These are phyloP conservation scores for Dicycla oo DNA, from an alignment of 2,888 invertebrate genomes.

Conservation along the genomic window DNA sequence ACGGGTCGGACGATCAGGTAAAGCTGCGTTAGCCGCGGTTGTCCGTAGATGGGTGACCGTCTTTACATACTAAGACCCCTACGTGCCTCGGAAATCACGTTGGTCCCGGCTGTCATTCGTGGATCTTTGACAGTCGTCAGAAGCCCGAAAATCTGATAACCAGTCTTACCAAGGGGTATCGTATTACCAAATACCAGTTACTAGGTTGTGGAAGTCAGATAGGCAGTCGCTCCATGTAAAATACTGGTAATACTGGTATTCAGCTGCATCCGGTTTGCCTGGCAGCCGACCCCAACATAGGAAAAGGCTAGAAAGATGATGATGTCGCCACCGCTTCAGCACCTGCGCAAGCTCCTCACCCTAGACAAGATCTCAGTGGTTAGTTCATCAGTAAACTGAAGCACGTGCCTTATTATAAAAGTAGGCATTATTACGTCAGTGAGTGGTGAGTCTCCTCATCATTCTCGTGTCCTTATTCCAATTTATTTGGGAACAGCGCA, in stretches of 20 bases:
- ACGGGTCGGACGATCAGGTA: background rate
- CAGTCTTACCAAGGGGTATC: too few species aligned
- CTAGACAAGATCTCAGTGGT: background rate
- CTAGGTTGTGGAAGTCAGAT: too few species aligned
- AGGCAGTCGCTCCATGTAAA: too few species aligned
- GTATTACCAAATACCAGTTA: too few species aligned
- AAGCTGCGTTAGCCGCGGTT: background rate
- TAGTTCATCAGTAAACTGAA: slow-evolving; percentile 15
- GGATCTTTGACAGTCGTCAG: background rate
- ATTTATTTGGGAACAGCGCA: too few species aligned
- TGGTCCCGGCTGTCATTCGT: background rate
- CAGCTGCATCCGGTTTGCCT: too few species aligned
- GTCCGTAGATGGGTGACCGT: background rate
- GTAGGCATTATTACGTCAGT: slow-evolving; percentile 14
- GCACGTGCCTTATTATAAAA: slow-evolving; percentile 24
- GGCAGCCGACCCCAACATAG: too few species aligned
- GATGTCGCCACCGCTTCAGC: background rate
- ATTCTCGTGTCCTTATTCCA: too few species aligned
- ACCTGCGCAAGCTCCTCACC: background rate
- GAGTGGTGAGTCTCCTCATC: too few species aligned
- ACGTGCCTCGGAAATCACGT: background rate
- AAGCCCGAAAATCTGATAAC: background rate
- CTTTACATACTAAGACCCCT: background rate
- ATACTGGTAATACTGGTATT: too few species aligned
- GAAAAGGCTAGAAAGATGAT: too few species aligned